A percentile compares a stretch with the other conserved stretches of the same genome.
phyloP scores from a whole-genome alignment of 2,888 invertebrate genomes.

The Dicroscelio sp. region DNA sequence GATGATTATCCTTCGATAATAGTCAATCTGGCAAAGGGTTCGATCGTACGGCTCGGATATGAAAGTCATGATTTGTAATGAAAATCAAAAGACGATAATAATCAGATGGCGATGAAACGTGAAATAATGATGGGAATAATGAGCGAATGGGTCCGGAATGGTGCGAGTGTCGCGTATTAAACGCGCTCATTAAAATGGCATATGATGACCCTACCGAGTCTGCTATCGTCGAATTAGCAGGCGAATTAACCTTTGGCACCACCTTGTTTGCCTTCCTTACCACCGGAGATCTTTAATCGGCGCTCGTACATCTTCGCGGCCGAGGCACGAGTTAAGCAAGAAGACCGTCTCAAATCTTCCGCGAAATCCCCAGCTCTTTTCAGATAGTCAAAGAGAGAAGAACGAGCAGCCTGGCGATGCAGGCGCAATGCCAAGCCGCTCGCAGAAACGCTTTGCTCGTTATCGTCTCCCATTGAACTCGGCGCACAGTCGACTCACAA shows the following conservation, averaged over 20 bases:
- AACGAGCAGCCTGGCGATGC: conserved; percentile 22
- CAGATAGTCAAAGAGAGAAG: conserved; percentile 48
- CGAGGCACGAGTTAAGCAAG: conserved; percentile 42
- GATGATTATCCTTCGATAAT: conserved; percentile 23
- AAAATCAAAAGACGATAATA: conserved; percentile 50
- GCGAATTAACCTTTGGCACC: conserved; percentile 75
- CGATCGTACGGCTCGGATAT: background rate
- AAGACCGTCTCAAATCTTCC: conserved; percentile 69
- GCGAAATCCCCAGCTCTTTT: conserved; percentile 55
- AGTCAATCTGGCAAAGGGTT: background rate
- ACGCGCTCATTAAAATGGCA: conserved; percentile 71
- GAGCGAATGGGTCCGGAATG: conserved; percentile 48
- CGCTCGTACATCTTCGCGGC: conserved; percentile 70
- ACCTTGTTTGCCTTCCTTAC: conserved; percentile 72
- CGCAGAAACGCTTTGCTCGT: conserved; percentile 55
- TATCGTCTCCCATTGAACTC: conserved; percentile 79
- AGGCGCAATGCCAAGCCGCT: conserved; percentile 43
- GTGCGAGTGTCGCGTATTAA: conserved; percentile 68
- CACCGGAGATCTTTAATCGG: conserved; percentile 82
- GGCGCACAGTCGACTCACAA: conserved; percentile 43
- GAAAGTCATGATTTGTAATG: conserved; percentile 55
- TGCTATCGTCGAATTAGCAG: conserved; percentile 76
- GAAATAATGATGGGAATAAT: conserved; percentile 64
- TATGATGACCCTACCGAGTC: conserved; percentile 60
- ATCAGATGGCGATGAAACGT: conserved; percentile 57